These are phyloP conservation scores for Thamnophis elegans DNA, from an alignment of 2,797 vertebrate species.

Conservation along the genomic window DNA sequence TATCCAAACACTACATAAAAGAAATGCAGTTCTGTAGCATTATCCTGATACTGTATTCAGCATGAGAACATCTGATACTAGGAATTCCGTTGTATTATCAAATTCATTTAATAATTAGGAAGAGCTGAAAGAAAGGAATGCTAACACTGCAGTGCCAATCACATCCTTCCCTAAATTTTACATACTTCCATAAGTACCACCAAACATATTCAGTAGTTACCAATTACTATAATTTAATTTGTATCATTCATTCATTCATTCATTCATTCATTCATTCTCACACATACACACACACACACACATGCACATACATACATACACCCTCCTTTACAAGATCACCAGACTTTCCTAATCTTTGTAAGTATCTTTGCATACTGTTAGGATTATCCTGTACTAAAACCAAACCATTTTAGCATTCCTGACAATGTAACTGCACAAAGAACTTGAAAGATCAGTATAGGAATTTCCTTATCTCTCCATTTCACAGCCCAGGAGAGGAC, in stretches of 20 bases:
- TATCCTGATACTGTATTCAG: neutral
- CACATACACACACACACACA: neutral
- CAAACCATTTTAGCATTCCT: constrained; percentile 40
- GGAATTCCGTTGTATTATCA: neutral
- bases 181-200: neutral
- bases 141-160: neutral
- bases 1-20: neutral
- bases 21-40: neutral
- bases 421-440: constrained; percentile 60
- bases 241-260: neutral
- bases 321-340: accelerated
- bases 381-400: constrained; percentile 24
- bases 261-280: too few species aligned
- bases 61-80: neutral
- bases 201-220: neutral
- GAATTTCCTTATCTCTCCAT: constrained; percentile 69
- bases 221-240: neutral
- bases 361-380: neutral
- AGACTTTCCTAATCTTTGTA: neutral
- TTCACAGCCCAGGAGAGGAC: constrained; percentile 66
- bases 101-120: neutral
- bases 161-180: neutral
- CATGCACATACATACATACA: neutral
- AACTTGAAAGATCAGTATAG: constrained; percentile 61
- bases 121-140: neutral